Conservation (phyloP, 2,888 invertebrate species). For the Drosophila lacicola region DNA sequence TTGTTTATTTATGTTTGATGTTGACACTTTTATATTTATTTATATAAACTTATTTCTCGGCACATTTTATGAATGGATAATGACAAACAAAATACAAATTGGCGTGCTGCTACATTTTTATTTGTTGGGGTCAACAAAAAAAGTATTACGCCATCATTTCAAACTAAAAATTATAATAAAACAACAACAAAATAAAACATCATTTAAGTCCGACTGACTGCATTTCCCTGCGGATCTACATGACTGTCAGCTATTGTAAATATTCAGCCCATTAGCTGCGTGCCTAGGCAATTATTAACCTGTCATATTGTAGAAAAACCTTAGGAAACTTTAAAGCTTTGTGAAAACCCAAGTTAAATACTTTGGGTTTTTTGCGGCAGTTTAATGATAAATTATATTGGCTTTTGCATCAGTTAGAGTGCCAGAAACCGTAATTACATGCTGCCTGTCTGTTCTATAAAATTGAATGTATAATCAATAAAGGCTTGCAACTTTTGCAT, state of each 20-base stretch:
- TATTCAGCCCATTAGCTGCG: no score
- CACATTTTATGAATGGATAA: conserved; percentile 35
- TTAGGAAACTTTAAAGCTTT: not conserved
- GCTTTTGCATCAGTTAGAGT: not conserved
- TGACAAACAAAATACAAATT: not conserved
- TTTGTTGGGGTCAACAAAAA: not conserved
- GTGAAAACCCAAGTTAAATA: not conserved
- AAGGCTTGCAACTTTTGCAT: no score
- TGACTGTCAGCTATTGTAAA: no score
- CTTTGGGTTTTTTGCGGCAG: not conserved
- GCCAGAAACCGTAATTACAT: no score
- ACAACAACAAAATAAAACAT: no score
- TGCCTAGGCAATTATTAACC: no score
- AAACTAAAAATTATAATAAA: not conserved
- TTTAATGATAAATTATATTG: not conserved
- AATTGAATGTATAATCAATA: no score
- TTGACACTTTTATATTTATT: conserved; percentile 17
- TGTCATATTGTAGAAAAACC: not conserved
- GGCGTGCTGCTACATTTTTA: not conserved
- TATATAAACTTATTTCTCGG: not conserved
- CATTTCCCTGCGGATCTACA: no score
- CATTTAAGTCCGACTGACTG: no score
- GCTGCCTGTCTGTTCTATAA: no score
- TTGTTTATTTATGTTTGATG: conserved; percentile 28
- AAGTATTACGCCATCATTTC: not conserved